A percentile compares a stretch with the other conserved stretches of the same genome.
Evolutionary conservation across 1,140 invertebrate genomes (phyloP).

Genomic region (Saccostrea glomerata): DNA sequence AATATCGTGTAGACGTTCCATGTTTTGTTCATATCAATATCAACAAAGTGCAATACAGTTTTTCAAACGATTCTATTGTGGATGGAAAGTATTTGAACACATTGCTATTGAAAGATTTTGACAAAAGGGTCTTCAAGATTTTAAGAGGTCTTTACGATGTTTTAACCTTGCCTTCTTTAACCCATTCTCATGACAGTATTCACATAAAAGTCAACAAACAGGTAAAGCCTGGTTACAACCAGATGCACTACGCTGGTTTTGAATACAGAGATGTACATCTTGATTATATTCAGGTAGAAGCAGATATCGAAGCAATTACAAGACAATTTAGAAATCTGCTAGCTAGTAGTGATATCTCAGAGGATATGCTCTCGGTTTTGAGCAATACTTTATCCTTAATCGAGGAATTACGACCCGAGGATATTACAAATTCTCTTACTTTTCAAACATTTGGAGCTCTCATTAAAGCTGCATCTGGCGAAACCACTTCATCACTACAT

Average conservation of each 20-base stretch:
- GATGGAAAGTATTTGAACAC: constrained; percentile 32
- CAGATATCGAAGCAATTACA: not conserved
- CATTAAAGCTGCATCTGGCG: not conserved
- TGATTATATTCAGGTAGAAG: not conserved
- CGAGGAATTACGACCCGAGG: not conserved
- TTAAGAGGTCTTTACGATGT: constrained; percentile 40
- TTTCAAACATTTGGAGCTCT: constrained; percentile 16
- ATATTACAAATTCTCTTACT: not conserved
- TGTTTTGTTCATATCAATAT: constrained; percentile 54
- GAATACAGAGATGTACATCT: not conserved
- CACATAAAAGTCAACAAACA: constrained; percentile 12
- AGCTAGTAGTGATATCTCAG: not conserved
- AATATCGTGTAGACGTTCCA: constrained; percentile 43
- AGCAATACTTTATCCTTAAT: not conserved
- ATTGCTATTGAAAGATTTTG: not conserved
- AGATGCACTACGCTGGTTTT: constrained; percentile 1
- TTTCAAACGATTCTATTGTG: constrained; percentile 1
- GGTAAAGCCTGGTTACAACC: constrained; percentile 40
- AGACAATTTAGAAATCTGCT: not conserved
- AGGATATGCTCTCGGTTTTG: constrained; percentile 1
- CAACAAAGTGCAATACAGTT: not conserved
- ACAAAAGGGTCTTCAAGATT: not conserved
- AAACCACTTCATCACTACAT: not conserved
- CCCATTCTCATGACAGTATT: not conserved
- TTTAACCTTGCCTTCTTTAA: not conserved